phyloP scores from a whole-genome alignment of 1,140 invertebrate genomes.

The Drosophila obscura region DNA sequence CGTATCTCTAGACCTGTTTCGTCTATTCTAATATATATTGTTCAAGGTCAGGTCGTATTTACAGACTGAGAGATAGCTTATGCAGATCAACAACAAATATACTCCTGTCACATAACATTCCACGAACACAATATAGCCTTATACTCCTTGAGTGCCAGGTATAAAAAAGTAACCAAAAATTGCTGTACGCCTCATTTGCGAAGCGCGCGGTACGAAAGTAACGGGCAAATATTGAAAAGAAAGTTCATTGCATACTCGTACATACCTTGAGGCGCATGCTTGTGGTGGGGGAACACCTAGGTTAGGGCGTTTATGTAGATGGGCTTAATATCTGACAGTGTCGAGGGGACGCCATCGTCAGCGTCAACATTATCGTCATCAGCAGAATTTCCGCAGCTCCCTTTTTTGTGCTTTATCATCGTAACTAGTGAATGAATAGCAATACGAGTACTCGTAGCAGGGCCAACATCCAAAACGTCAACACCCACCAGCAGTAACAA shows the following conservation, averaged over 20 bases:
- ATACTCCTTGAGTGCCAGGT: no score
- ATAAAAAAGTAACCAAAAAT: slow-evolving; percentile 54
- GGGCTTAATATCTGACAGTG: slow-evolving; percentile 52
- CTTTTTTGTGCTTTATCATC: slow-evolving; percentile 81
- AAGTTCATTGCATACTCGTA: slow-evolving; percentile 49
- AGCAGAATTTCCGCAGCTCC: slow-evolving; percentile 78
- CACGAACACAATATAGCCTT: no score
- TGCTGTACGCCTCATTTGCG: slow-evolving; percentile 68
- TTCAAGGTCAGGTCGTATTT: no score
- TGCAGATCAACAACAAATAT: no score
- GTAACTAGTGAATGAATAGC: slow-evolving; percentile 80
- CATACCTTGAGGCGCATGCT: slow-evolving; percentile 32
- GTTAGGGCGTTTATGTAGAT: slow-evolving; percentile 23
- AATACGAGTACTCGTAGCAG: slow-evolving; percentile 41
- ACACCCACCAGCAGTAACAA: slow-evolving; percentile 53
- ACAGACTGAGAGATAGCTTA: no score
- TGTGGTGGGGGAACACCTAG: neutral
- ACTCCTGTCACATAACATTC: no score
- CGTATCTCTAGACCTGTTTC: no score
- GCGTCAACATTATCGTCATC: slow-evolving; percentile 80
- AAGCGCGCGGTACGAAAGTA: slow-evolving; percentile 28
- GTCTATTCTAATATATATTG: no score
- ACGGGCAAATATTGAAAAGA: slow-evolving; percentile 66
- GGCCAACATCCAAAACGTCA: slow-evolving; percentile 76
- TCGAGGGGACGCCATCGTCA: slow-evolving; percentile 33